Conservation (phyloP, 64 coral and sea anemone genomes). For the Actinia equina region DNA sequence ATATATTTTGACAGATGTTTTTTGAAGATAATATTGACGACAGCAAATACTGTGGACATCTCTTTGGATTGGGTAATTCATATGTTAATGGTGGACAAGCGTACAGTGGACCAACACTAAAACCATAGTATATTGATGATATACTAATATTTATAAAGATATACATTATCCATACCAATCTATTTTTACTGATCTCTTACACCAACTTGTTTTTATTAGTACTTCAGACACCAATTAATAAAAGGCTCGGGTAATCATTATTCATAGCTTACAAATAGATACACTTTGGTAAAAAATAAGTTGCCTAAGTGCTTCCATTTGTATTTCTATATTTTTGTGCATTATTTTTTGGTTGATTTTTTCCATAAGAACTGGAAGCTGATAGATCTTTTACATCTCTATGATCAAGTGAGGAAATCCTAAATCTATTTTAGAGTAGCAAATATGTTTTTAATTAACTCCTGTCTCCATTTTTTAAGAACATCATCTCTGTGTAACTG, state of each 20-base stretch:
- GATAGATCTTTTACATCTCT: too few species aligned
- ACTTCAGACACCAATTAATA: neutral
- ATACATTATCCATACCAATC: neutral
- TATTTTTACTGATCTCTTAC: slow-evolving; percentile 17
- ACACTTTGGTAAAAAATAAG: neutral
- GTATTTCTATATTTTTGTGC: too few species aligned
- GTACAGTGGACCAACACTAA: slow-evolving; percentile 85
- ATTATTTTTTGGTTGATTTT: too few species aligned
- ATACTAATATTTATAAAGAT: slow-evolving; percentile 12
- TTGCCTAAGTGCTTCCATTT: neutral
- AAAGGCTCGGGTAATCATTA: neutral
- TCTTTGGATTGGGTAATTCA: slow-evolving; percentile 89
- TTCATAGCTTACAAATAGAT: neutral
- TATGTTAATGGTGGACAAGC: slow-evolving; percentile 98
- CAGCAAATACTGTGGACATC: slow-evolving; percentile 96
- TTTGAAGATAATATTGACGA: slow-evolving; percentile 99
- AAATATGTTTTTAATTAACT: too few species aligned
- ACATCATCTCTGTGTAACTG: too few species aligned
- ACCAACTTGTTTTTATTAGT: neutral
- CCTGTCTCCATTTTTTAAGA: too few species aligned
- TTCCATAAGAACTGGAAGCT: too few species aligned
- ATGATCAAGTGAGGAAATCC: too few species aligned
- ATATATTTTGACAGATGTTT: slow-evolving; percentile 78
- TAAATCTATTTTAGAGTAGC: too few species aligned
- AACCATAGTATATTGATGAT: slow-evolving; percentile 28